Evolutionary conservation across 2,888 invertebrate species (phyloP), one percentile per base, ranked within the genome.

Genomic region (Scaptomyza cyrtandrae): DNA sequence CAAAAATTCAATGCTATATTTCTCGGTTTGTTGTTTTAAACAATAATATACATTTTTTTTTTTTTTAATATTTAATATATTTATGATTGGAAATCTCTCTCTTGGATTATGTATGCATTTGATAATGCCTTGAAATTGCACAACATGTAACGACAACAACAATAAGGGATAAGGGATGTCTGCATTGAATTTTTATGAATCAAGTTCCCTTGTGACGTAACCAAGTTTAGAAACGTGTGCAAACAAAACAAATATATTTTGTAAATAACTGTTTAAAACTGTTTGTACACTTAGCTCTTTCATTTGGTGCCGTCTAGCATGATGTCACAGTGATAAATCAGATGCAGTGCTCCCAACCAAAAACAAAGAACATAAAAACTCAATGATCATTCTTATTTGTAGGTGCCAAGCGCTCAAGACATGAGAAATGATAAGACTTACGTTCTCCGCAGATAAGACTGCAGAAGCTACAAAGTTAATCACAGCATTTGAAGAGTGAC

Each of bases 301-400:
- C 3, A 29, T 39, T 39, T 74, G 52, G 69, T 74, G 58, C 54
- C 54, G 69, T 56, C 48, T 14, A 14, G 73, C 35, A 70, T 86
- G 85, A 81, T 78, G 87, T 84, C 87, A 86, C 65, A 55, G 61
- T 66, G 65, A 80, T 87, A 82, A 83, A 68, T 82, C 61, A 78
- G n/a, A 27, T 58, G 52, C 75, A 78, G 53, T 57, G 16, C 10
- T 14, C 45, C 14, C 37, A 6, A 37, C 13, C 16, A 24, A 24
- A 24, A 24, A 24, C 24, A 24, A 24, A 24, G 24, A 24, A 24
- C 24, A 24, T 0, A 24, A 24, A 24, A 24, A 24, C 3, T 14
- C 6, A 13, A 35, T 16, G 3, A n/a, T n/a, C 24, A n/a, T 27
- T 39, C 11, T n/a, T n/a, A 44, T 31, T 14, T 24, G 24, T 11